These are phyloP conservation scores for Anthophora plumipes DNA, from an alignment of 2,888 invertebrate species.

Conservation along the genomic window DNA sequence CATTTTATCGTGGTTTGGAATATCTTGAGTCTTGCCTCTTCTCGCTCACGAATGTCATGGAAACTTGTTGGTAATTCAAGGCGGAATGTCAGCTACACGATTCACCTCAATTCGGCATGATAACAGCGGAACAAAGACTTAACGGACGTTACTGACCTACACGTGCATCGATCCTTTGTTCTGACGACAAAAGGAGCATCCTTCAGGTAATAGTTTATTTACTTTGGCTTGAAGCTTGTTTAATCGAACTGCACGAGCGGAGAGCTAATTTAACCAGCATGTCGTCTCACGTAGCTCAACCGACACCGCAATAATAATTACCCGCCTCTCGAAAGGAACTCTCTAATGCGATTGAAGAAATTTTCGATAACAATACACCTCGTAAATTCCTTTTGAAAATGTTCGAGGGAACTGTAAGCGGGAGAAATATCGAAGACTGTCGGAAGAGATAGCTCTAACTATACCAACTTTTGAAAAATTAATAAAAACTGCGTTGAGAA, in stretches of 20 bases:
- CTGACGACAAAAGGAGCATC: slow-evolving; percentile 13
- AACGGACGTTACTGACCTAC: slow-evolving; percentile 6
- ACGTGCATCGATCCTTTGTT: slow-evolving; percentile 16
- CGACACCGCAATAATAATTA: slow-evolving; percentile 2
- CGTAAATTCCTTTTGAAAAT: too few relatives aligned
- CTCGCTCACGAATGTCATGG: too few relatives aligned
- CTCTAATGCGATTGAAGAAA: background rate
- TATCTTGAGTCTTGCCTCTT: too few relatives aligned
- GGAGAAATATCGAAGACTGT: too few relatives aligned
- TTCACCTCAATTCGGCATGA: slow-evolving; percentile 2
- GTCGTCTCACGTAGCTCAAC: background rate
- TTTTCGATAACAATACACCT: background rate
- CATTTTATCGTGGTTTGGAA: too few relatives aligned
- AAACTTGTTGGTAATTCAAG: background rate
- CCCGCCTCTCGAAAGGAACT: background rate
- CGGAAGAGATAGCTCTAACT: too few relatives aligned
- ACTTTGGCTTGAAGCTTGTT: slow-evolving; percentile 5
- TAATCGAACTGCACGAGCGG: slow-evolving; percentile 9
- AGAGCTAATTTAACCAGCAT: background rate
- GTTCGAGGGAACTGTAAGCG: too few relatives aligned
- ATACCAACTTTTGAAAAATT: too few relatives aligned
- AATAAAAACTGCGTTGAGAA: too few relatives aligned
- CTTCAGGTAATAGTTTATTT: slow-evolving; percentile 15
- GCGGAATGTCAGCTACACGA: background rate
- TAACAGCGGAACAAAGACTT: slow-evolving; percentile 10